These are phyloP conservation scores for Drosophila monieri DNA, from an alignment of 2,888 invertebrate species.

Conservation along the genomic window DNA sequence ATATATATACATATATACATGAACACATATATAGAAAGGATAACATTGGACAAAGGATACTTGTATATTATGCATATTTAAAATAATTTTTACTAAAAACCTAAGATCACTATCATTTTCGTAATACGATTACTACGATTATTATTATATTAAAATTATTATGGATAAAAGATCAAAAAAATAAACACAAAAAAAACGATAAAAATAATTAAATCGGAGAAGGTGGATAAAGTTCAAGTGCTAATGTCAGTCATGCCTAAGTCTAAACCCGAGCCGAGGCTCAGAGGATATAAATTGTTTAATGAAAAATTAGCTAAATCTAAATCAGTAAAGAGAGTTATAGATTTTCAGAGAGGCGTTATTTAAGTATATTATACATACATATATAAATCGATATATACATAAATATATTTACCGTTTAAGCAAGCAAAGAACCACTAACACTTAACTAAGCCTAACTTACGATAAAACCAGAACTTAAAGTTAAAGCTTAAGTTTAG, in stretches of 20 bases:
- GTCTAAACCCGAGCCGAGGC: conserved; percentile 38
- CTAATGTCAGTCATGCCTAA: conserved; percentile 54
- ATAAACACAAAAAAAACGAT: not conserved
- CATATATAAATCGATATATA: conserved; percentile 51
- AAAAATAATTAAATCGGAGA: conserved; percentile 9
- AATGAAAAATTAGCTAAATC: conserved; percentile 40
- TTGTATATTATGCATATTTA: conserved; percentile 69
- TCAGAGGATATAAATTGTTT: conserved; percentile 41
- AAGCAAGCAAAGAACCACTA: conserved; percentile 80
- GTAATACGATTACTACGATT: conserved; percentile 68
- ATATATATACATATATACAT: conserved; percentile 23
- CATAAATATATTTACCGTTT: conserved; percentile 61
- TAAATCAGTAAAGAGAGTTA: conserved; percentile 41
- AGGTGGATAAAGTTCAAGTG: conserved; percentile 47
- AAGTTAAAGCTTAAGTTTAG: conserved; percentile 57
- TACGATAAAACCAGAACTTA: conserved; percentile 63
- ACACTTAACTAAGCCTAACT: conserved; percentile 75
- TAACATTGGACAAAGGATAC: conserved; percentile 49
- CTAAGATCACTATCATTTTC: conserved; percentile 71
- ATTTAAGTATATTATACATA: conserved; percentile 64
- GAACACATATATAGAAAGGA: conserved; percentile 38
- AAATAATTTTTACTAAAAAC: conserved; percentile 64
- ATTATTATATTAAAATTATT: conserved; percentile 53
- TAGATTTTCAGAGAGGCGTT: conserved; percentile 62
- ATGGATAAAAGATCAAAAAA: conserved; percentile 38